Base-by-base conservation (phyloP, 53 echinoderm and acorn worm species). In the Paelopatides confundens region DNA sequence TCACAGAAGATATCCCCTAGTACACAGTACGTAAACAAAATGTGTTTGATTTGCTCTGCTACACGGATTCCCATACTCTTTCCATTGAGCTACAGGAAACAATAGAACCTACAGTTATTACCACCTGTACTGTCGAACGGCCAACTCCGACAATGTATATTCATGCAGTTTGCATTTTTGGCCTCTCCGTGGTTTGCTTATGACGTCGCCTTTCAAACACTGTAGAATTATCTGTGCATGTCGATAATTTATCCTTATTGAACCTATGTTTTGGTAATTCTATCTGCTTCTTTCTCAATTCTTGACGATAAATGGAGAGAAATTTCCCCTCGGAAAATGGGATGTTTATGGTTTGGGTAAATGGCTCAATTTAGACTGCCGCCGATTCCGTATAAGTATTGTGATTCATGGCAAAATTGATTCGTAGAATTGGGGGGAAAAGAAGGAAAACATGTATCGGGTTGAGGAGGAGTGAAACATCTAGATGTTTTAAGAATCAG, bases 281-380 rank as follows among this genome's bases (percentile, higher is more conserved):
- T 74, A 74, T 74, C 74, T 74, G 26, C 43, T 74, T 23, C 74
- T 74, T 74, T 74, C 43, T 24, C 46, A 39, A n/a, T 43, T 39
- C 46, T 24, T 35, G 74, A 74, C 43, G 74, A 74, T 74, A 74
- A 74, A 58, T 40, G 74, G 58, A 58, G 74, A 35, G 74, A 74
- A 74, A 28, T 74, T 74, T 74, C 46, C 36, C 74, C 74, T 39
- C 46, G 40, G 74, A 74, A 74, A 74, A 74, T 74, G 74, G n/a
- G 74, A 74, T 74, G 74, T 74, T 74, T 74, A 74, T 74, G 74
- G 74, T 74, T 74, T 74, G 74, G 74, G 74, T 46, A 74, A 74
- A 74, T 74, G 74, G 74, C 74, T 74, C 74, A 74, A 74, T 74
- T 74, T 74, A 46, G 74, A 27, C 46, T 74, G 74, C 74, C 38